These are phyloP conservation scores for Dolichopus griseipennis DNA, from an alignment of 2,888 invertebrate genomes.

Conservation along the genomic window DNA sequence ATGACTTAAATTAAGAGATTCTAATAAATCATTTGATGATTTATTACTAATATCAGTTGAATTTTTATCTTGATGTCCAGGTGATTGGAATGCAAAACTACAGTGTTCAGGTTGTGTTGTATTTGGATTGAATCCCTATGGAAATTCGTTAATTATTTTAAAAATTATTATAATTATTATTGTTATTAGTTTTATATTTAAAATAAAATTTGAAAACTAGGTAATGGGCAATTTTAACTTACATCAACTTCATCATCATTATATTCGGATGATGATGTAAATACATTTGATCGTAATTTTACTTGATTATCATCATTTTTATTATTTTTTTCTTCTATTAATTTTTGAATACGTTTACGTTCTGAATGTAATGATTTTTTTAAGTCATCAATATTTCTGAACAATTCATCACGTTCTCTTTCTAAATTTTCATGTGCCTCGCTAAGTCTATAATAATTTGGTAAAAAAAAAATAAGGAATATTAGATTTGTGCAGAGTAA, in stretches of 20 bases:
- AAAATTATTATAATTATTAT: too few species aligned
- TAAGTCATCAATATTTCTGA: slow-evolving; percentile 68
- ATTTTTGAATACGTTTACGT: slow-evolving; percentile 50
- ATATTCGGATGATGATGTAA: slow-evolving; percentile 14
- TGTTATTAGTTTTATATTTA: too few species aligned
- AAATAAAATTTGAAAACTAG: too few species aligned
- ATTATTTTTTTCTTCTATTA: slow-evolving; percentile 33
- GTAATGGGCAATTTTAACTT: background rate
- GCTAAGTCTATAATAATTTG: slow-evolving; percentile 49
- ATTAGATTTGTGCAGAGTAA: too few species aligned
- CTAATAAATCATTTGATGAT: slow-evolving; percentile 22
- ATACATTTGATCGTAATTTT: slow-evolving; percentile 18
- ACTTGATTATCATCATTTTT: slow-evolving; percentile 20
- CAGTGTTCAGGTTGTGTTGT: slow-evolving; percentile 29
- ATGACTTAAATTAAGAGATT: slow-evolving; percentile 22
- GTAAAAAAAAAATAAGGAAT: too few species aligned
- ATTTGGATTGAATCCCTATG: slow-evolving; percentile 27
- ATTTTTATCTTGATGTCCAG: slow-evolving; percentile 29
- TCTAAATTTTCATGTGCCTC: slow-evolving; percentile 72
- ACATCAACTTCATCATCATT: slow-evolving; percentile 17
- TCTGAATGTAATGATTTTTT: slow-evolving; percentile 53
- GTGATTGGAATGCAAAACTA: slow-evolving; percentile 29
- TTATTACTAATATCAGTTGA: slow-evolving; percentile 34
- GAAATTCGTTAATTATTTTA: too few species aligned
- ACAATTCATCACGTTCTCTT: slow-evolving; percentile 71